phyloP scores from a whole-genome alignment of 2,113 vertebrate species.

The Nothocercus julius region DNA sequence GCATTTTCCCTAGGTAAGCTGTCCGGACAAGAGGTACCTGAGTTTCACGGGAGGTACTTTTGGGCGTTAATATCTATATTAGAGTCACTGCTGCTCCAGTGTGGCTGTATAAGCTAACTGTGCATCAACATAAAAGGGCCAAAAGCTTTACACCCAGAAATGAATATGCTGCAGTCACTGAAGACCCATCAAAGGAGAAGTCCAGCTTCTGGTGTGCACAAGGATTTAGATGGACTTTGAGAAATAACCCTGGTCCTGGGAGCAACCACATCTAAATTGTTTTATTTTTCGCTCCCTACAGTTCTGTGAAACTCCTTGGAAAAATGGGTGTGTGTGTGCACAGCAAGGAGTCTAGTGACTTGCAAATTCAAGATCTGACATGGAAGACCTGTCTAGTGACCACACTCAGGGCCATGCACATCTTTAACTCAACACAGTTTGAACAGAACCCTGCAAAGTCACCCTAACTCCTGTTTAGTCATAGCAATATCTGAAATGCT shows the following conservation, averaged over 20 bases:
- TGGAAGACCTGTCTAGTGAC: not conserved
- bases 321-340: not conserved
- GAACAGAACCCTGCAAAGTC: not conserved
- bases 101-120: not conserved
- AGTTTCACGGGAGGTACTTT: not conserved
- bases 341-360: not conserved
- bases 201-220: not conserved
- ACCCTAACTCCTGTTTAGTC: not conserved
- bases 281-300: not conserved
- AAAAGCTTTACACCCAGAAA: not conserved
- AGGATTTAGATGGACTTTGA: not conserved
- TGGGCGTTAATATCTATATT: not conserved
- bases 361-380: not conserved
- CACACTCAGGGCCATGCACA: not conserved
- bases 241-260: not conserved
- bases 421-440: not conserved
- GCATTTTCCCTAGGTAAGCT: not conserved
- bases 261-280: not conserved
- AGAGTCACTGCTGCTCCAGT: not conserved
- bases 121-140: not conserved
- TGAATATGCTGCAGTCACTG: not conserved
- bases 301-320: not conserved
- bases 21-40: not conserved
- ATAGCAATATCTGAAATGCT: not conserved
- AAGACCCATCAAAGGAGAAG: not conserved